Conservation (phyloP, 2,888 invertebrate species). For the Protophormia terraenovae region DNA sequence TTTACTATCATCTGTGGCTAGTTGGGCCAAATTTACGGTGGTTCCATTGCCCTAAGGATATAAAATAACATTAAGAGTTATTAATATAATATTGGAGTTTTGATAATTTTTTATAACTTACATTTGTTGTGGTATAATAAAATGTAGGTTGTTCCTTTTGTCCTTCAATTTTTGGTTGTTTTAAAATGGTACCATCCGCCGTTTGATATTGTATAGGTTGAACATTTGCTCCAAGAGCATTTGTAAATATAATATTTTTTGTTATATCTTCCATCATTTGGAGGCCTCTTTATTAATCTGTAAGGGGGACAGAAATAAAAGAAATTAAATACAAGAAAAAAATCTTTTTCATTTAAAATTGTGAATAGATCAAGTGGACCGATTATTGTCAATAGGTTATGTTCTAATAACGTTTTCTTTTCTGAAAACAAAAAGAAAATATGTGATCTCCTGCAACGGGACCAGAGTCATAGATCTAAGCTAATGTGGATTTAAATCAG, state of each 20-base stretch:
- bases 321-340: too few relatives aligned
- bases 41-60: slow-evolving; percentile 81
- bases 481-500: too few relatives aligned
- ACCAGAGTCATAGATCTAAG: too few relatives aligned
- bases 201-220: slow-evolving; percentile 87
- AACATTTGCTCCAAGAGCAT: slow-evolving; percentile 83
- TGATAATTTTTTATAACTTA: slow-evolving; percentile 67
- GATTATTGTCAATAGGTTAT: too few relatives aligned
- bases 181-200: slow-evolving; percentile 84
- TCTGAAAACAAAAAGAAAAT: too few relatives aligned
- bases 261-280: slow-evolving; percentile 79
- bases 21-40: slow-evolving; percentile 87
- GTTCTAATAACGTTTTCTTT: too few relatives aligned
- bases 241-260: slow-evolving; percentile 84
- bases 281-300: neutral
- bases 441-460: too few relatives aligned
- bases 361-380: too few relatives aligned
- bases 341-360: too few relatives aligned
- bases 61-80: neutral
- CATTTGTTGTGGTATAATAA: slow-evolving; percentile 83
- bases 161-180: slow-evolving; percentile 85
- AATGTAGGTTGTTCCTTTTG: slow-evolving; percentile 86
- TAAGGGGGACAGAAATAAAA: slow-evolving; percentile 27
- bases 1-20: slow-evolving; percentile 85
- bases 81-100: neutral